Evolutionary conservation across 1,140 invertebrate species (phyloP).

Genomic region (Varroa destructor): DNA sequence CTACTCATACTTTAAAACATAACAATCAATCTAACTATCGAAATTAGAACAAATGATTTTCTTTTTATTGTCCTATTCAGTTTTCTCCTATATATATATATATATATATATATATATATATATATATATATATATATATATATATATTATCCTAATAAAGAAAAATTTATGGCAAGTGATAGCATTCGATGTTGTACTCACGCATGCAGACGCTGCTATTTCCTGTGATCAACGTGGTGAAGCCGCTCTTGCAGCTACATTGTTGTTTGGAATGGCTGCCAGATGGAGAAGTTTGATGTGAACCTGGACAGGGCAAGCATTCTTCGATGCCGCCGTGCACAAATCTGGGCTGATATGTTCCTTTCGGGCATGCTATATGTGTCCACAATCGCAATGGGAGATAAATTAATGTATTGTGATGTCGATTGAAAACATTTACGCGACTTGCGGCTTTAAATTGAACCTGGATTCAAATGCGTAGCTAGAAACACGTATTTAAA

Average conservation of each 20-base stretch:
- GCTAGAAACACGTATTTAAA: background rate
- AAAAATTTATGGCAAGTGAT: no score
- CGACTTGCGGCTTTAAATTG: background rate
- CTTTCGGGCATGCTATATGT: slow-evolving; percentile 41
- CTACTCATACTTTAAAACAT: no score
- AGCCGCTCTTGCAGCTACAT: slow-evolving; percentile 51
- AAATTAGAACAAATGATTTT: no score
- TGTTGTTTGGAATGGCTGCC: slow-evolving; percentile 45
- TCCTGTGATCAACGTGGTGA: slow-evolving; percentile 33
- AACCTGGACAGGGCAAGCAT: slow-evolving; percentile 52
- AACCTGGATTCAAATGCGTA: background rate
- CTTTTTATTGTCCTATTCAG: no score
- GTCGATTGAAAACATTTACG: background rate
- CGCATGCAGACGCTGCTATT: slow-evolving; percentile 17
- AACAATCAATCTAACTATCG: no score
- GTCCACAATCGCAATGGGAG: background rate
- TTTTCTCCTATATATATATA: background rate
- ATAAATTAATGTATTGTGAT: background rate
- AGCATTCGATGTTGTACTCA: background rate
- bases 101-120: background rate
- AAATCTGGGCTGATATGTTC: slow-evolving; percentile 42
- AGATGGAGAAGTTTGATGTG: slow-evolving; percentile 48
- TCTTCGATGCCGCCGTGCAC: slow-evolving; percentile 45
- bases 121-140: background rate
- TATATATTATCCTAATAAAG: no score